These are phyloP conservation scores for Acronicta aceris DNA, from an alignment of 2,888 invertebrate species.

Conservation along the genomic window DNA sequence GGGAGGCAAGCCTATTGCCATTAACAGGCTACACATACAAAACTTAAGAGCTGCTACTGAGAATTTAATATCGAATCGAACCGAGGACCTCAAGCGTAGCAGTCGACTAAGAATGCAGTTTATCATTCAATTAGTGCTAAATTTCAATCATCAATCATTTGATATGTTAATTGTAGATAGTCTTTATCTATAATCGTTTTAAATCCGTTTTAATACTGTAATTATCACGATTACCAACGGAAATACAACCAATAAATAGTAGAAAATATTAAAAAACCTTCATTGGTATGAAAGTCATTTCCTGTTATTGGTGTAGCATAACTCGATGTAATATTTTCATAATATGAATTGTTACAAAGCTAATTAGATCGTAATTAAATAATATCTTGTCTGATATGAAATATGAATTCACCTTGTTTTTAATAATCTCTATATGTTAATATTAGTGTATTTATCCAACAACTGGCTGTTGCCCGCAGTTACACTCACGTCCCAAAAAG, in stretches of 20 bases:
- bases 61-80: no score
- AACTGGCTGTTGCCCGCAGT: no score
- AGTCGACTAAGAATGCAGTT: no score
- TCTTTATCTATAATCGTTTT: background rate
- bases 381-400: background rate
- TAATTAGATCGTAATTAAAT: background rate
- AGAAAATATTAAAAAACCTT: background rate
- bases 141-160: no score
- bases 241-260: conserved; percentile 14
- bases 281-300: background rate
- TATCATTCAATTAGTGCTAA: no score
- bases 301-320: conserved; percentile 8
- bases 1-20: no score
- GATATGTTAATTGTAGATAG: background rate
- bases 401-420: background rate
- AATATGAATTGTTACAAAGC: background rate
- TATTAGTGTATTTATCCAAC: no score
- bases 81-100: no score
- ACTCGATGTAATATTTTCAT: conserved; percentile 3
- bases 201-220: conserved; percentile 9
- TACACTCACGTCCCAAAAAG: no score
- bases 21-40: no score
- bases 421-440: background rate
- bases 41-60: no score
- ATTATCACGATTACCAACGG: conserved; percentile 9